A percentile compares a stretch with the other conserved stretches of the same genome.
Evolutionary conservation across 2,888 invertebrate species (phyloP).

Genomic region (Cheilosia pagana): DNA sequence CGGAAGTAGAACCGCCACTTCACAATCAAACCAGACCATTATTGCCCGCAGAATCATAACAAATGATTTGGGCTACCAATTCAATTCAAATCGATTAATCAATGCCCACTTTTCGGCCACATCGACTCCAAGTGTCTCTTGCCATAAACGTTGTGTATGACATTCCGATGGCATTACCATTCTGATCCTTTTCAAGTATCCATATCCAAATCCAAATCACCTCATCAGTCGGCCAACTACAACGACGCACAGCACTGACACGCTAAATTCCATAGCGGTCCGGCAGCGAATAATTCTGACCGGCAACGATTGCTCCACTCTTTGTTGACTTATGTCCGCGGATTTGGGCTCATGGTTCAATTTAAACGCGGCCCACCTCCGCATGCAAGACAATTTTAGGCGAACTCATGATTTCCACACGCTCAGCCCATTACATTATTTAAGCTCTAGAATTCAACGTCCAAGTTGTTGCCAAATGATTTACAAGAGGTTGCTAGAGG

Average conservation of each 20-base stretch:
- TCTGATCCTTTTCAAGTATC: conserved; percentile 38
- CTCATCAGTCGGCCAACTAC: conserved; percentile 23
- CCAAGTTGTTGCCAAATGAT: conserved; percentile 51
- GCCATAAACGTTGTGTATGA: conserved; percentile 20
- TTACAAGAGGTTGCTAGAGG: conserved; percentile 43
- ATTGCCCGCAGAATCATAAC: conserved; percentile 23
- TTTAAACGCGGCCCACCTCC: conserved; percentile 59
- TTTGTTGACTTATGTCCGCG: conserved; percentile 56
- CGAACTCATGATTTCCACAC: conserved; percentile 55
- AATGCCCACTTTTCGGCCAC: conserved; percentile 28
- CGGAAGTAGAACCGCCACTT: conserved; percentile 42
- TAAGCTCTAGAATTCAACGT: conserved; percentile 45
- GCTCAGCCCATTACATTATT: conserved; percentile 49
- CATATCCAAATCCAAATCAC: conserved; percentile 2
- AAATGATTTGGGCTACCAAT: conserved; percentile 16
- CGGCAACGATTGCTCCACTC: conserved; percentile 52
- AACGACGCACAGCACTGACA: conserved; percentile 10
- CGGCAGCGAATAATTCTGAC: conserved; percentile 31
- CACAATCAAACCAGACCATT: not conserved
- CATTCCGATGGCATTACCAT: conserved; percentile 48
- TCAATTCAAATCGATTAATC: conserved; percentile 49
- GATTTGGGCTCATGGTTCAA: conserved; percentile 59
- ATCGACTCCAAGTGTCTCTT: conserved; percentile 8
- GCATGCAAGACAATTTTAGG: conserved; percentile 40
- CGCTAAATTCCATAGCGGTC: conserved; percentile 41